A percentile compares a stretch with the other conserved stretches of the same genome.
Evolutionary conservation across 2,888 invertebrate genomes (phyloP).

Genomic region (Phragmatobia fuliginosa): DNA sequence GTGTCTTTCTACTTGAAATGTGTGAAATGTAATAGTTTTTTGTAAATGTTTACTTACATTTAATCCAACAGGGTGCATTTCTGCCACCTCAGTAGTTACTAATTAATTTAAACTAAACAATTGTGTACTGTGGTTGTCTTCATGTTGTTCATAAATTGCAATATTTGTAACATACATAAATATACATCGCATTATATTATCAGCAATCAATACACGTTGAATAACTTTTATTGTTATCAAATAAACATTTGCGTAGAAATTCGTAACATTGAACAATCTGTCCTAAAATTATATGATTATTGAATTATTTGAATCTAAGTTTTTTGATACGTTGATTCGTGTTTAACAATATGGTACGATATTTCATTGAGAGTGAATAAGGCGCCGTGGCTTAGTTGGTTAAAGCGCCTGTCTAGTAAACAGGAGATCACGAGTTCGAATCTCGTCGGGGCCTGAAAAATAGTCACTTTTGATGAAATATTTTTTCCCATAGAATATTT

Average conservation of each 20-base stretch:
- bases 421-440: slow-evolving; percentile 92
- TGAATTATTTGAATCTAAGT: neutral
- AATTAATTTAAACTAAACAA: neutral
- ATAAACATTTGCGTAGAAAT: neutral
- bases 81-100: neutral
- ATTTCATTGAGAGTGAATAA: slow-evolving; percentile 46
- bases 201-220: too few relatives aligned
- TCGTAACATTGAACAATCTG: neutral
- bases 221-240: neutral
- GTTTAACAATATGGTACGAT: slow-evolving; percentile 19
- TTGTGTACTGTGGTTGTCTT: neutral
- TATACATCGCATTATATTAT: too few relatives aligned
- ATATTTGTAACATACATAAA: neutral
- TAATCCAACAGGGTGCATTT: neutral
- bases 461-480: too few relatives aligned
- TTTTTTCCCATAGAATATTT: too few relatives aligned
- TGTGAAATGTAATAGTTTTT: too few relatives aligned
- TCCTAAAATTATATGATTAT: neutral
- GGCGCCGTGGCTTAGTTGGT: slow-evolving; percentile 92
- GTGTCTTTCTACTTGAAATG: too few relatives aligned
- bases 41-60: too few relatives aligned
- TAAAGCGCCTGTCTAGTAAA: slow-evolving; percentile 92
- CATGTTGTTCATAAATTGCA: neutral
- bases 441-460: slow-evolving; percentile 89
- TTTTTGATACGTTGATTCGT: neutral